Base-by-base conservation (phyloP, 1,140 invertebrate species). In the Cyrtorhinus lividipennis region DNA sequence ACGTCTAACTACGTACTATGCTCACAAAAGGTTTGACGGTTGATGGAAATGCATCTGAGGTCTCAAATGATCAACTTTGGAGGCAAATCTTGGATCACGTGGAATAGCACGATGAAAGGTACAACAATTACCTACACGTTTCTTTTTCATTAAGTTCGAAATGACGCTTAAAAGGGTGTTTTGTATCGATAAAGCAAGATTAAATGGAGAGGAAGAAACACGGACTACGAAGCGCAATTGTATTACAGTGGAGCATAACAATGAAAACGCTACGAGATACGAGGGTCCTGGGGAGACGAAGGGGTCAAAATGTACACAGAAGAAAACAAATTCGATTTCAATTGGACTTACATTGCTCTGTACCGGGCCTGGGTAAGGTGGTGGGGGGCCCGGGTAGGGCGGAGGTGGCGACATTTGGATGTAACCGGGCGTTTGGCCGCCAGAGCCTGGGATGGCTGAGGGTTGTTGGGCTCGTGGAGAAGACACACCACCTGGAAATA, bases 341-440 rank as follows among this genome's bases (percentile, higher is more conserved):
- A 20, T 56, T n/a, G 15, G 25, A 56, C 56, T 57, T 56, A 48
- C 64, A 10, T 24, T 46, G 30, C 18, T 46, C 26, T 61, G 60
- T 30, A 61, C 13, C 81, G 81, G 75, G 81, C 79, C 81, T 59
- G 83, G 83, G 73, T 83, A 84, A 1, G 83, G 83, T 24, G 83
- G 83, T 15, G 81, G 83, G 23, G 78, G 80, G 24, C 77, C 79
- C 8, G 79, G 79, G 71, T 80, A 79, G 25, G 83, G 83, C 25
- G 82, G 83, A 18, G 81, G 81, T 2, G 79, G 80, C 5, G 80
- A 25, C 12, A 59, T 59, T n/a, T 25, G 58, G 18, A 59, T 59
- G 58, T 30, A 59, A 59, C 24, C 24, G 24, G 24, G 25, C 2
- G n/a, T 30, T 30, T 59, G 24, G 25, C 13, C 25, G n/a, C 58